These are phyloP conservation scores for Protodeltote pygarga DNA, from an alignment of 2,888 invertebrate genomes.

Conservation along the genomic window DNA sequence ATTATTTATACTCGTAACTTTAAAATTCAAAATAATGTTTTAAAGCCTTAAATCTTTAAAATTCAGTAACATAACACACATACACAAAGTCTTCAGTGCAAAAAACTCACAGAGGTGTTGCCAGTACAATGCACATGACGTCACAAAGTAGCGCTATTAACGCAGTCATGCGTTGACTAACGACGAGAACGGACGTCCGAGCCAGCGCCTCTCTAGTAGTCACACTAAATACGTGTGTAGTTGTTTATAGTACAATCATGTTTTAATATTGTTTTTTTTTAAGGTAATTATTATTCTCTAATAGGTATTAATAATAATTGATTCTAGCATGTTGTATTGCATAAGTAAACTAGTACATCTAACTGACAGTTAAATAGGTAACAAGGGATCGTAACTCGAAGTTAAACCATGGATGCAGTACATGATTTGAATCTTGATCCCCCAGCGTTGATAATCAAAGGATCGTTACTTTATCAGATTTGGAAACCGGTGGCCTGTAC, in stretches of 20 bases:
- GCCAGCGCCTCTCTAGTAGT: conserved; percentile 35
- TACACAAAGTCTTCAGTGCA: background rate
- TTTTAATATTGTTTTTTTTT: conserved; percentile 14
- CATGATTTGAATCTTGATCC: too few relatives aligned
- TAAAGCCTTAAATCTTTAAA: background rate
- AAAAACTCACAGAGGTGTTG: conserved; percentile 23
- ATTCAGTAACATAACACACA: conserved; percentile 1
- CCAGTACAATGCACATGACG: conserved; percentile 30
- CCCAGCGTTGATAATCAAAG: too few relatives aligned
- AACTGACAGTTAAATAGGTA: too few relatives aligned
- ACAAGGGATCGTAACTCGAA: too few relatives aligned
- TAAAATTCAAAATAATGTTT: too few relatives aligned
- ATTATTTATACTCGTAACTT: too few relatives aligned
- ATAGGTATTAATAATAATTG: too few relatives aligned
- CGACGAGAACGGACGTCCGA: conserved; percentile 53
- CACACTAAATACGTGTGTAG: conserved; percentile 18
- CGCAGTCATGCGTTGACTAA: conserved; percentile 54
- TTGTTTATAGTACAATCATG: conserved; percentile 17
- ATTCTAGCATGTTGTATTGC: too few relatives aligned
- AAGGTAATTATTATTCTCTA: background rate
- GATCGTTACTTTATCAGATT: too few relatives aligned
- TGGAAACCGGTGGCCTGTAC: too few relatives aligned
- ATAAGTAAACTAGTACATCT: too few relatives aligned
- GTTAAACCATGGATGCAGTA: too few relatives aligned
- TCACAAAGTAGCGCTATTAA: conserved; percentile 63